Evolutionary conservation across 2,888 invertebrate genomes (phyloP), one percentile per base, ranked within the genome.

Genomic region (Acronicta aceris): DNA sequence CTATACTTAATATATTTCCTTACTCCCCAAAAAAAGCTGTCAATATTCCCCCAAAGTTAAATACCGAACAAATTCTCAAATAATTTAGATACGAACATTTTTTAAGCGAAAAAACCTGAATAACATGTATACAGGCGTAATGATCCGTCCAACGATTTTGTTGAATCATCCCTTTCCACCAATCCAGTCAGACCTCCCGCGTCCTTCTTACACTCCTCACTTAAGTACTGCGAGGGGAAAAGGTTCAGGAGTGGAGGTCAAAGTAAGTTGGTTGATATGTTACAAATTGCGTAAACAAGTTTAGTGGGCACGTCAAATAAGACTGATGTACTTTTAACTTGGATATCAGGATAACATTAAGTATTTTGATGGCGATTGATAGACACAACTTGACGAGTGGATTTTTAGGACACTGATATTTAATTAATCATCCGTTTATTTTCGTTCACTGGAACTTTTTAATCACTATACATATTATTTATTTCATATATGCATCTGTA

Each of bases 201-300:
- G 25, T 57, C 55, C 46, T 30, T 17, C 17, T 43, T 43, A 10
- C 5, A 38, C 25, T 17, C 33, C 6, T 25, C 6, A 54, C 30
- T 30, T 48, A 8, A n/a, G 15, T 6, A 25, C 10, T 45, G 12
- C n/a, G 7, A 30, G 15, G 21, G 36, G 45, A 5, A 15, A n/a
- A 9, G 57, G 40, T 17, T 25, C 21, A 17, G n/a, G 13, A 15
- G 0, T 10, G 15, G 15, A n/a, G 81, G 47, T 77, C 81, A 64
- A 38, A 16, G 30, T 52, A 54, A 27, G 25, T 36, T 74, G 83
- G 84, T 53, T 36, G 70, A 60, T 43, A 59, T 70, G 78, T 79
- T 75, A 85, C 87, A 85, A 85, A 88, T 88, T 86, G 85, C 81
- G 86, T 86, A 86, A 89, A 89, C 85, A 89, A 88, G 81, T 85